phyloP scores from a whole-genome alignment of 53 echinoderm and acorn worm species.

The Hippasteria phrygiana region DNA sequence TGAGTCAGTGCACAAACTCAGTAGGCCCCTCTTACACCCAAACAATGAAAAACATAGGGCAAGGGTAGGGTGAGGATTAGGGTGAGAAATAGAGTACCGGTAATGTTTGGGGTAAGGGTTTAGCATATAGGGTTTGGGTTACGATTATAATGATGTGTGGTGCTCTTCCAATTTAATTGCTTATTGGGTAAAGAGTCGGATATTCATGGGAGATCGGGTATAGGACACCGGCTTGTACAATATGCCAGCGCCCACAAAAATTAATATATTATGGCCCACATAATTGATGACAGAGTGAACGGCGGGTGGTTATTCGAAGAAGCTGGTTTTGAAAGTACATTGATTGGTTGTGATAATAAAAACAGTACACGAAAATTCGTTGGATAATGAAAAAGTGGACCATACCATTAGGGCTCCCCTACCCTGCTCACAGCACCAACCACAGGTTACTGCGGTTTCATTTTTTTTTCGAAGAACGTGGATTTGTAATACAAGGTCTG shows the following conservation, averaged over 20 bases:
- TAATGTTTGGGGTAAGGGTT: too few species aligned
- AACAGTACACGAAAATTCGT: background rate
- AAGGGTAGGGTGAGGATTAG: too few species aligned
- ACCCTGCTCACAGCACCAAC: background rate
- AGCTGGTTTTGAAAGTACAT: background rate
- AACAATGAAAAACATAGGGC: too few species aligned
- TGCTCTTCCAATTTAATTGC: too few species aligned
- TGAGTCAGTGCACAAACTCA: too few species aligned
- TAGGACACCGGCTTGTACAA: conserved; percentile 10
- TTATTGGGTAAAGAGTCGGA: too few species aligned
- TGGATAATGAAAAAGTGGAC: background rate
- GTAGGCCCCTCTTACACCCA: too few species aligned
- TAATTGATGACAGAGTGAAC: background rate
- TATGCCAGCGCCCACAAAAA: conserved; percentile 6
- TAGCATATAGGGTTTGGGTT: too few species aligned
- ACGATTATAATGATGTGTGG: too few species aligned
- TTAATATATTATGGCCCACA: background rate
- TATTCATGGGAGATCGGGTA: too few species aligned
- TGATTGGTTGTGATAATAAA: background rate
- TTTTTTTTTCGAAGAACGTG: background rate
- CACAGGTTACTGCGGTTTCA: background rate
- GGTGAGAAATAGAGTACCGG: too few species aligned
- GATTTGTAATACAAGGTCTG: background rate
- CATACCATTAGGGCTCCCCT: background rate
- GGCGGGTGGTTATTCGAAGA: background rate